Base-by-base conservation (phyloP, 35 echinoderm and acorn worm genomes). In the Apostichopus japonicus region DNA sequence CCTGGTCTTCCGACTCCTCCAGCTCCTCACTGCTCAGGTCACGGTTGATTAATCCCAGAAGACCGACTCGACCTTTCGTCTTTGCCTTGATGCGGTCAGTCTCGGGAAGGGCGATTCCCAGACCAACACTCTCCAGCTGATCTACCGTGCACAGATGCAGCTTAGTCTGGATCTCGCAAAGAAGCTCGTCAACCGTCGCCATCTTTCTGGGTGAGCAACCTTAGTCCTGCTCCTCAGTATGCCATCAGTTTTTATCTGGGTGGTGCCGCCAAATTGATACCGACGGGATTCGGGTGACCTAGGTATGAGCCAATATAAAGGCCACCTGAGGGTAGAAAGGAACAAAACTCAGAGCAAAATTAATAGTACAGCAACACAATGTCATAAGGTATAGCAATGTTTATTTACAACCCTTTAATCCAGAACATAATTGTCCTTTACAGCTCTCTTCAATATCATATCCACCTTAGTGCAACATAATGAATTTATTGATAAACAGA, bases 101-200 rank as follows among this genome's bases (percentile, higher is more conserved):
- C 19, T 88, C 57, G 13, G 86, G 59, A 13, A 67, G 57, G 16
- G 86, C 8, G 2, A 65, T 16, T 44, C 55, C 65, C 8, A 8
- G 10, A 58, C 54, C 55, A 0, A 86, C 65, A 72, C 11, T 23
- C 59, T 65, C 86, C 59, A 88, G 65, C 86, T 88, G 86, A 25
- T 88, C 86, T 59, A 58, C 59, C n/a, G 86, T 88, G 67, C 86
- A 88, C 54, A 22, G 16, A 65, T 88, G 86, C 5, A 88, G 86
- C 51, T 55, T 54, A 6, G 4, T 88, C 95, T 53, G n/a, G n/a
- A 55, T 93, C 92, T 53, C 81, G 55, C 56, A 24, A 87, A 59
- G 93, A 87, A 8, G 65, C 56, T 21, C 70, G 6, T 16, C 8
- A 27, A 54, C 78, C 23, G n/a, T 27, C 9, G 24, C 24, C 24